Percentiles rank a stretch among this genome's conserved stretches.
Evolutionary conservation across 2,797 vertebrate genomes (phyloP).

Genomic region (Aplochiton taeniatus): DNA sequence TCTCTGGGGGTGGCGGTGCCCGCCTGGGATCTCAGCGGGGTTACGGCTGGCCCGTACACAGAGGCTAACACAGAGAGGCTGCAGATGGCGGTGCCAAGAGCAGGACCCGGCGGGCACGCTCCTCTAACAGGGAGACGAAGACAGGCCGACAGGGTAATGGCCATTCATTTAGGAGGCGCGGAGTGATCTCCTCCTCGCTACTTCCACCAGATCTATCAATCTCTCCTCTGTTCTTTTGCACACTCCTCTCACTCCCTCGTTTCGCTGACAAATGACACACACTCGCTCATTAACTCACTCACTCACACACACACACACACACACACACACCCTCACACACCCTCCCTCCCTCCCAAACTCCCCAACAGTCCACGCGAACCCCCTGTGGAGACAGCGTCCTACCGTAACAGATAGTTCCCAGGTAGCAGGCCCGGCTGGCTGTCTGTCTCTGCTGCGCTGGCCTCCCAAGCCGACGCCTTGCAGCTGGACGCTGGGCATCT

Average conservation of each 20-base stretch:
- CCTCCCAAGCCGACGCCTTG: conserved; percentile 31
- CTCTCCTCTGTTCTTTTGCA: conserved; percentile 14
- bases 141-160: conserved; percentile 26
- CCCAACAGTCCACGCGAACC: conserved; percentile 9
- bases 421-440: conserved; percentile 39
- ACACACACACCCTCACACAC: conserved; percentile 16
- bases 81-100: conserved; percentile 33
- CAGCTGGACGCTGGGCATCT: conserved; percentile 48
- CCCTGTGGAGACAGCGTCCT: conserved; percentile 40
- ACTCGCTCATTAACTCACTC: not conserved
- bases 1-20: not conserved
- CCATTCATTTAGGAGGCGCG: conserved; percentile 34
- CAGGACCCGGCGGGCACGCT: conserved; percentile 11
- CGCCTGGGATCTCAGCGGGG: too few species aligned
- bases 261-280: not conserved
- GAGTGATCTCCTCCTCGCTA: conserved; percentile 8
- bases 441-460: conserved; percentile 6
- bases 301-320: conserved; percentile 18
- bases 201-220: conserved; percentile 18
- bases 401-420: conserved; percentile 55
- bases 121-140: conserved; percentile 9
- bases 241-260: conserved; percentile 16
- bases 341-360: conserved; percentile 23
- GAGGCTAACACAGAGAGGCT: not conserved
- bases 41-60: not conserved